These are phyloP conservation scores for Stichopus chloronotus DNA, from an alignment of 35 echinoderm and acorn worm genomes.

Conservation along the genomic window DNA sequence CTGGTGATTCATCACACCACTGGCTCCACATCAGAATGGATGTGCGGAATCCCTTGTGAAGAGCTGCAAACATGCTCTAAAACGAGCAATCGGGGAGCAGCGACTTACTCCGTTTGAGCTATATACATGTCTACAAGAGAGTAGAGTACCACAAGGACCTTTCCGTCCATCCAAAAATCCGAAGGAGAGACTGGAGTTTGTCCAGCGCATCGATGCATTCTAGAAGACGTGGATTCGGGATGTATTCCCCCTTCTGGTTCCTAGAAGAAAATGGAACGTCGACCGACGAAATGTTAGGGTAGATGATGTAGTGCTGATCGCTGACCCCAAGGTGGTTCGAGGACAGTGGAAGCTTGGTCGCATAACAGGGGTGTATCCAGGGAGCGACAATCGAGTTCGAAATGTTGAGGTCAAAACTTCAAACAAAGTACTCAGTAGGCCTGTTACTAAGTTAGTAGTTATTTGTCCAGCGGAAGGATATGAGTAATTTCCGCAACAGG, in stretches of 20 bases:
- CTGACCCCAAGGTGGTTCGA: conserved; percentile 50
- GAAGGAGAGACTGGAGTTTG: conserved; percentile 47
- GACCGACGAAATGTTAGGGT: conserved; percentile 54
- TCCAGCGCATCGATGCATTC: conserved; percentile 59
- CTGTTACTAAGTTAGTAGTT: conserved; percentile 62
- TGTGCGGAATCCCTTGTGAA: conserved; percentile 76
- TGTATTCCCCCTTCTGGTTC: conserved; percentile 52
- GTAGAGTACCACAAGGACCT: conserved; percentile 54
- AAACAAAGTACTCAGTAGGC: conserved; percentile 10
- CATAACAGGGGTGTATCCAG: conserved; percentile 52
- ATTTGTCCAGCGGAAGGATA: conserved; percentile 62
- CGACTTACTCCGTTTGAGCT: conserved; percentile 54
- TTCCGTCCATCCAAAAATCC: conserved; percentile 58
- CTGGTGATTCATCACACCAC: conserved; percentile 67
- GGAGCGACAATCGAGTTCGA: conserved; percentile 28
- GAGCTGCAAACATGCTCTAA: conserved; percentile 66
- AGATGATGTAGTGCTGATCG: conserved; percentile 52
- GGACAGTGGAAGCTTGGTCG: conserved; percentile 48
- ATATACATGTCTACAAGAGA: conserved; percentile 59
- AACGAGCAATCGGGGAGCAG: conserved; percentile 66
- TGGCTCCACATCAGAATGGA: conserved; percentile 78
- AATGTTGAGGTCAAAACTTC: conserved; percentile 39
- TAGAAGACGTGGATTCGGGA: conserved; percentile 67
- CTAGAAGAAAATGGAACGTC: conserved; percentile 48
- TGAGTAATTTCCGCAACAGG: conserved; percentile 5